Evolutionary conservation across 2,797 vertebrate species (phyloP), one percentile per base, ranked within the genome.

Genomic region (Darevskia nairensis): DNA sequence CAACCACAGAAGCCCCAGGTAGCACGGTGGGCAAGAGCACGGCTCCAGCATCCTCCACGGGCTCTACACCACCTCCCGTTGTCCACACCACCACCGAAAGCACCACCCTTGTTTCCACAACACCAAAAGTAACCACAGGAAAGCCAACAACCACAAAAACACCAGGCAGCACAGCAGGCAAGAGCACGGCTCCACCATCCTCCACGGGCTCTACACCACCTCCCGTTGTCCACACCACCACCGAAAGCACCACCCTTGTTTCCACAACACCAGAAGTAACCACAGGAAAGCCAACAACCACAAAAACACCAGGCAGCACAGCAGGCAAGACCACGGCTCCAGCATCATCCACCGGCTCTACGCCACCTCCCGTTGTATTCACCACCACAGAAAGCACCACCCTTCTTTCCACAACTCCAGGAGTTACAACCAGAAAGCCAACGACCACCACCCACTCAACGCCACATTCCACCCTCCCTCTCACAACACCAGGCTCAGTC

Each of bases 1-100:
- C 25, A 6, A 2, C 1, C 0, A n/a, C 9, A 41, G 25, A 1
- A 1, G 3, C 0, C 2, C 41, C 25, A 46, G 32, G 25, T 1
- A 82, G 61, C 39, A 82, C 80, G 3, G 35, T 15, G 8, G 64
- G 23, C 5, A 2, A 4, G 27, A 29, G 5, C 39, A 46, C 64
- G 1, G 13, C 50, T 8, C 69, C 82, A 25, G 46, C 32, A 4
- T 61, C 35, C 7, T 85, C 83, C 25, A 41, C 25, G 2, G 71
- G n/a, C n/a, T 59, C 82, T 6, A 74, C 32, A 1, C 21, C 69
- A 44, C 2, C 27, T 69, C 81, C 78, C 0, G 2, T 2, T 3
- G 13, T 69, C 39, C 39, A 41, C 39, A 41, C 39, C 39, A 69
- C 27, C 68, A 69, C 68, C 3, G 25, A 69, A 8, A 69, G 68